Evolutionary conservation across 2,797 vertebrate species (phyloP), one percentile per base, ranked within the genome.

Genomic region (Chanos chanos): DNA sequence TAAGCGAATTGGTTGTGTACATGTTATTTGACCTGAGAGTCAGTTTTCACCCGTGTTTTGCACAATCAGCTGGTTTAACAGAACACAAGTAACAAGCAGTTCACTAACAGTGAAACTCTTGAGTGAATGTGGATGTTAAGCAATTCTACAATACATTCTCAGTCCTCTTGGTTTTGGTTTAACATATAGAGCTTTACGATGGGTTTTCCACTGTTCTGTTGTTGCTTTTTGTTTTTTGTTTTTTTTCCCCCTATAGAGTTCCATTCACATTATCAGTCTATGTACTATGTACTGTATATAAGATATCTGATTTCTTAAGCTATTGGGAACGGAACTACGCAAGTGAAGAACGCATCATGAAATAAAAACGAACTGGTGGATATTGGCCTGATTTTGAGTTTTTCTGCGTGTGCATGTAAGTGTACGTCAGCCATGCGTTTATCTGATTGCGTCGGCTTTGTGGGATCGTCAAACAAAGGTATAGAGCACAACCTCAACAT

Each of bases 341-440:
- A 79, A 43, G 62, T 65, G 69, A 82, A 67, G 60, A 74, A 82
- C 68, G 73, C 72, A 79, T 85, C 81, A 74, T 78, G 52, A 84
- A 90, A 88, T 88, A 87, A 90, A 54, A 89, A 69, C 43, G 37
- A 79, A 81, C 72, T 61, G 72, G 82, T 77, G 81, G 75, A 80
- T 57, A 58, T 69, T 27, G 43, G 24, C 39, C 49, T 39, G 12
- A 7, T 5, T 53, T 7, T 2, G 9, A 15, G 6, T 13, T 65
- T 40, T 43, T n/a, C 30, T 48, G 24, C 9, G 4, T 71, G 18
- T 28, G 2, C 54, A 10, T 56, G 53, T 69, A n/a, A n/a, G n/a
- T 70, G 39, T 68, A 9, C 39, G 30, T 24, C 8, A n/a, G n/a
- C n/a, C n/a, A n/a, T n/a, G n/a, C n/a, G n/a, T n/a, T n/a, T n/a